Evolutionary conservation across 2,888 invertebrate species (phyloP).

Genomic region (Buathra laborator): DNA sequence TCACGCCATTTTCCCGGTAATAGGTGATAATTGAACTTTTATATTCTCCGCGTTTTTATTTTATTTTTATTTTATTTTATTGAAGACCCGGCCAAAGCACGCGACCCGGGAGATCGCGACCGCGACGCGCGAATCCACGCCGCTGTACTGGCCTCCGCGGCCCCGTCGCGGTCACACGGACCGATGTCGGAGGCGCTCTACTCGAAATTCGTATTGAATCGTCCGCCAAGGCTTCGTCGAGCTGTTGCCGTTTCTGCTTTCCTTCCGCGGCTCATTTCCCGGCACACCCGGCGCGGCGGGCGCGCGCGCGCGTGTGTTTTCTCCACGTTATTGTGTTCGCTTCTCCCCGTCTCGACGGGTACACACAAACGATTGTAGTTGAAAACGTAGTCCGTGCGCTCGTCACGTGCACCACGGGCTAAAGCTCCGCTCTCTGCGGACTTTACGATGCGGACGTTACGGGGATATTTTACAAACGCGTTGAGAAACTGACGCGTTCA

Average conservation of each 20-base stretch:
- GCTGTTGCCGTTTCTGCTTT: slow-evolving; percentile 17
- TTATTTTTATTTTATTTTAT: slow-evolving; percentile 42
- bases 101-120: slow-evolving; percentile 57
- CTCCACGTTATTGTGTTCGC: slow-evolving; percentile 16
- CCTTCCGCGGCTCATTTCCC: slow-evolving; percentile 45
- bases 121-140: slow-evolving; percentile 41
- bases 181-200: slow-evolving; percentile 26
- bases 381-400: neutral
- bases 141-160: neutral
- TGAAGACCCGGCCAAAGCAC: slow-evolving; percentile 40
- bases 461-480: neutral
- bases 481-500: neutral
- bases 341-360: neutral
- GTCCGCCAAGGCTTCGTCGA: slow-evolving; percentile 39
- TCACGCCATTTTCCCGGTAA: neutral
- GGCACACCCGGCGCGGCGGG: slow-evolving; percentile 33
- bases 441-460: slow-evolving; percentile 25
- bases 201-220: slow-evolving; percentile 62
- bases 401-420: slow-evolving; percentile 13
- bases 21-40: no score
- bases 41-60: neutral
- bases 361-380: slow-evolving; percentile 2
- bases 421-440: slow-evolving; percentile 16
- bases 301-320: slow-evolving; percentile 14
- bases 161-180: slow-evolving; percentile 9